These are phyloP conservation scores for Zelostemma sp. DNA, from an alignment of 1,140 invertebrate genomes.

Conservation along the genomic window DNA sequence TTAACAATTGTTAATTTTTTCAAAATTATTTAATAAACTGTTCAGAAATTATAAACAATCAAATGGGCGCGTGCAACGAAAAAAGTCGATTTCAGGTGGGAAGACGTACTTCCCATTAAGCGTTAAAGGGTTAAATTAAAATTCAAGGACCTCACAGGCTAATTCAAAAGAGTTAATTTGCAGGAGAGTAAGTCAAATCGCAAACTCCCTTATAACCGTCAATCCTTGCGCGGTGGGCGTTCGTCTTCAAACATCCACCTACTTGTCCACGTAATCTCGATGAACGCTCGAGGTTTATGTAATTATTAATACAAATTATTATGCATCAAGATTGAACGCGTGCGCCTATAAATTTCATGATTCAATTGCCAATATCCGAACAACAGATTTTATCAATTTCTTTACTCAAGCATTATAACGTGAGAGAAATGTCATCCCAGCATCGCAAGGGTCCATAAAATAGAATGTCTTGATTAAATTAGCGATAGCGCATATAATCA, in stretches of 20 bases:
- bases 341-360: conserved; percentile 34
- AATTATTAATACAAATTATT: conserved; percentile 54
- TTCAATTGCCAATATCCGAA: conserved; percentile 24
- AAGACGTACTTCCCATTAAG: too few species aligned
- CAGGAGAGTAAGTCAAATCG: conserved; percentile 20
- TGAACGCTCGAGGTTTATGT: conserved; percentile 13
- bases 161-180: too few species aligned
- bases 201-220: conserved; percentile 39
- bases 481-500: background rate
- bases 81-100: too few species aligned
- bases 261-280: conserved; percentile 26
- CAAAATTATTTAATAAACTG: too few species aligned
- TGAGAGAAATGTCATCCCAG: conserved; percentile 25
- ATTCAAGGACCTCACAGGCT: too few species aligned
- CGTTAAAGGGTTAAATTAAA: too few species aligned
- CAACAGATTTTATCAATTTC: conserved; percentile 23
- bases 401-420: conserved; percentile 13
- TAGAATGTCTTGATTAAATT: conserved; percentile 1
- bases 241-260: conserved; percentile 28
- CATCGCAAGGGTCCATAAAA: conserved; percentile 15
- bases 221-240: conserved; percentile 34
- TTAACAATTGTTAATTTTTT: too few species aligned
- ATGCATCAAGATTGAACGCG: conserved; percentile 28
- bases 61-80: too few species aligned
- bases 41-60: too few species aligned